A percentile compares a stretch with the other conserved stretches of the same genome.
Conservation (phyloP, 2,113 vertebrate genomes). For the Grus americana region DNA sequence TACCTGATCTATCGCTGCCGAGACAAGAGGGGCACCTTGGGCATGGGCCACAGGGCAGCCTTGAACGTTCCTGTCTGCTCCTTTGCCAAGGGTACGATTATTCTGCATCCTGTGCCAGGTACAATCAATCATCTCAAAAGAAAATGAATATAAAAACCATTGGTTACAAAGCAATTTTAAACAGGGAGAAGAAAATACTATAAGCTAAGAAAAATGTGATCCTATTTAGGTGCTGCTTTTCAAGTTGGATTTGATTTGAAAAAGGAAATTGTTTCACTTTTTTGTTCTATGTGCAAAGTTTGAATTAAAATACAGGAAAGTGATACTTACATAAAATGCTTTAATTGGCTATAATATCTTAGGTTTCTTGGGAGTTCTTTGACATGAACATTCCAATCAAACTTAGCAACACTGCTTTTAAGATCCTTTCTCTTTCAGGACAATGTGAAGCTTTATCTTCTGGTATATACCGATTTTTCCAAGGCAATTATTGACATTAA, state of each 20-base stretch:
- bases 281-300: neutral
- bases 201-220: neutral
- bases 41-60: neutral
- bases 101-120: neutral
- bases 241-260: neutral
- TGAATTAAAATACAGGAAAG: neutral
- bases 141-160: neutral
- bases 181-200: neutral
- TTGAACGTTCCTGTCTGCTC: neutral
- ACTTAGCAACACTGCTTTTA: neutral
- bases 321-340: neutral
- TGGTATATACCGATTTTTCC: neutral
- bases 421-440: neutral
- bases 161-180: neutral
- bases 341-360: neutral
- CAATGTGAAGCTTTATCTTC: neutral
- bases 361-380: neutral
- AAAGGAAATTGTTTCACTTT: neutral
- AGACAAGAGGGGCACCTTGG: neutral
- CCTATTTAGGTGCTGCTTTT: neutral
- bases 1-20: fast-evolving
- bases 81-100: neutral
- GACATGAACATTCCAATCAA: neutral
- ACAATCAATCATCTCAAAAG: neutral
- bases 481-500: neutral